Evolutionary conservation across 2,888 invertebrate genomes (phyloP), one percentile per base, ranked within the genome.

Genomic region (Lepidonotus clava): DNA sequence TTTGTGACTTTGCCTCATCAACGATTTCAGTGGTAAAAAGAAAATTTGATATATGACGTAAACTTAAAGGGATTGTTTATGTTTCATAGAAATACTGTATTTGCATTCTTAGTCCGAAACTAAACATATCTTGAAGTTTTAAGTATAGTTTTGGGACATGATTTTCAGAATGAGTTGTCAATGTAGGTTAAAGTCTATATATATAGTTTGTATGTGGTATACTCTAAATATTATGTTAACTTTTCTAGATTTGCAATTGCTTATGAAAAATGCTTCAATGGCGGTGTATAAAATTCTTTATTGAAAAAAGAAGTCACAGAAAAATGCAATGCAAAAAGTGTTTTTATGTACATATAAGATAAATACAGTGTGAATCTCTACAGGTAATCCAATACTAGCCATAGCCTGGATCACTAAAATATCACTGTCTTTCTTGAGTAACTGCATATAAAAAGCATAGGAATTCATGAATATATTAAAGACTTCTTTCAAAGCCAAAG

Each of bases 271-370:
- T 46, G 8, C 8, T 46, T 46, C 46, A 46, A 46, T 46, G 18
- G 18, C 46, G 46, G 46, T 46, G 46, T 36, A 38, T 36, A 71
- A 71, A 71, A 71, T 1, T 36, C 4, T 71, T 71, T 71, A 71
- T 71, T 71, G 38, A 38, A 21, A 71, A 71, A 71, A 18, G 24
- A n/a, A 34, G 38, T 38, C 18, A 38, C 28, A 71, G 24, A 36
- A 71, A 71, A 71, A 71, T 71, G 71, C 71, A 38, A 71, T 71
- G 36, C 71, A 71, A 71, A 71, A n/a, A n/a, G 28, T 11, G 11
- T 71, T 71, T 24, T 5, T 28, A 1, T 34, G n/a, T n/a, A n/a
- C n/a, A n/a, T n/a, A n/a, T n/a, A n/a, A n/a, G 71, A 71, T 38
- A 71, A 71, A 71, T 36, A n/a, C n/a, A 71, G 38, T 71, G 71